Conservation (phyloP, 1,140 invertebrate genomes). For the Scaptomyza hsui region DNA sequence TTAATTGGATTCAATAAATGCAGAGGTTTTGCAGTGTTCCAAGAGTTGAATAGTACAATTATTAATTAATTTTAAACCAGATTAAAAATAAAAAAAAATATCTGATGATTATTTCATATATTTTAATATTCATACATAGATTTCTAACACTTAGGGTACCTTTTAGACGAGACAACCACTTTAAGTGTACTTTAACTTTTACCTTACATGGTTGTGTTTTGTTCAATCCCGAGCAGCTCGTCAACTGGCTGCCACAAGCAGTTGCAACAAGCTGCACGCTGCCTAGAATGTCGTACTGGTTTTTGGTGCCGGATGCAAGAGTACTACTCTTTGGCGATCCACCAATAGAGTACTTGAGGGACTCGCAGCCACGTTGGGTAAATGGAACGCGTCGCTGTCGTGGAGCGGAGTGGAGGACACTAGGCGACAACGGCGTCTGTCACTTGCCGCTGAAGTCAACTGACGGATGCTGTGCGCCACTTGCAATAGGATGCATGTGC, state of each 20-base stretch:
- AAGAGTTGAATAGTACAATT: no score
- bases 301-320: not conserved
- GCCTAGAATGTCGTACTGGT: not conserved
- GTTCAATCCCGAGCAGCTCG: no score
- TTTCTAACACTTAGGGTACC: not conserved
- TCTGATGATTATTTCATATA: no score
- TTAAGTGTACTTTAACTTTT: not conserved
- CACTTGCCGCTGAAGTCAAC: slow-evolving; percentile 29
- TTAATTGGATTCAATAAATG: not conserved
- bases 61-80: no score
- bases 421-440: slow-evolving; percentile 6
- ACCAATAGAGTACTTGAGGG: not conserved
- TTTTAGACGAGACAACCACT: not conserved
- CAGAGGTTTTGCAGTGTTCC: no score
- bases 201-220: not conserved
- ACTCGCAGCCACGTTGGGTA: slow-evolving; percentile 16
- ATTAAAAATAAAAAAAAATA: no score
- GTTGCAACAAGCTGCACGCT: not conserved
- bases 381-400: not conserved
- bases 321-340: not conserved
- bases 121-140: no score
- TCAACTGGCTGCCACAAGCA: not conserved
- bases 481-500: slow-evolving; percentile 35
- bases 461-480: slow-evolving; percentile 14
- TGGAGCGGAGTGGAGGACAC: not conserved